phyloP scores from a whole-genome alignment of 1,140 invertebrate species.

The Dendroctonus ponderosae region DNA sequence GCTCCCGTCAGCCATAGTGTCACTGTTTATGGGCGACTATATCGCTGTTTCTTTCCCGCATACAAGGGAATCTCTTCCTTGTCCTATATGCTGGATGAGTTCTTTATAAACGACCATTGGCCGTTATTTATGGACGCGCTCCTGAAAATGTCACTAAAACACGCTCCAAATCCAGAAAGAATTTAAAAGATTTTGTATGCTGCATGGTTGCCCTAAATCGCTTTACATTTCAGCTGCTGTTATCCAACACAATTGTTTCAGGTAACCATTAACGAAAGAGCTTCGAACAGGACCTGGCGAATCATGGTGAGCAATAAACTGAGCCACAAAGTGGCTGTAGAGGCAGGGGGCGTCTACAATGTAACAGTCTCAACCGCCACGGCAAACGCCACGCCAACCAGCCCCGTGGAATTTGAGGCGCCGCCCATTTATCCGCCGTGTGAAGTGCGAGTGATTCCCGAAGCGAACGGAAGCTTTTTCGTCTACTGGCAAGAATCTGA shows the following conservation, averaged over 20 bases:
- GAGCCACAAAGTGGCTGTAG: conserved; percentile 57
- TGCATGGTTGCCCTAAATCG: too few relatives aligned
- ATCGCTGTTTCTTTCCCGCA: too few relatives aligned
- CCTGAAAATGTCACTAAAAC: background rate
- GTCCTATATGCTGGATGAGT: too few relatives aligned
- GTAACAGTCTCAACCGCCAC: conserved; percentile 60
- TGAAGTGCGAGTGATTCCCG: conserved; percentile 59
- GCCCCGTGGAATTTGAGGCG: conserved; percentile 55
- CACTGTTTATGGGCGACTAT: too few relatives aligned
- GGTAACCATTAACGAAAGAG: conserved; percentile 45
- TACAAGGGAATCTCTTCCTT: too few relatives aligned
- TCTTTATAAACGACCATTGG: too few relatives aligned
- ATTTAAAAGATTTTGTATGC: conserved; percentile 1
- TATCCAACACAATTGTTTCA: conserved; percentile 20
- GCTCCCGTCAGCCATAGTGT: too few relatives aligned
- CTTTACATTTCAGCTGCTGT: too few relatives aligned
- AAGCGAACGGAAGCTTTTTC: conserved; percentile 59
- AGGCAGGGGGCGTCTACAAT: conserved; percentile 64
- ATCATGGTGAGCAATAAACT: conserved; percentile 52
- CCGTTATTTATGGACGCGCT: too few relatives aligned
- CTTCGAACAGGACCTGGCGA: conserved; percentile 44
- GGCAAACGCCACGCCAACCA: conserved; percentile 51
- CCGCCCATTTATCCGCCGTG: conserved; percentile 63
- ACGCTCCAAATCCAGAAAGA: background rate
- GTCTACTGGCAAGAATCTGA: conserved; percentile 61